Conservation (phyloP, 2,797 vertebrate species). For the Periophthalmus magnuspinnatus region DNA sequence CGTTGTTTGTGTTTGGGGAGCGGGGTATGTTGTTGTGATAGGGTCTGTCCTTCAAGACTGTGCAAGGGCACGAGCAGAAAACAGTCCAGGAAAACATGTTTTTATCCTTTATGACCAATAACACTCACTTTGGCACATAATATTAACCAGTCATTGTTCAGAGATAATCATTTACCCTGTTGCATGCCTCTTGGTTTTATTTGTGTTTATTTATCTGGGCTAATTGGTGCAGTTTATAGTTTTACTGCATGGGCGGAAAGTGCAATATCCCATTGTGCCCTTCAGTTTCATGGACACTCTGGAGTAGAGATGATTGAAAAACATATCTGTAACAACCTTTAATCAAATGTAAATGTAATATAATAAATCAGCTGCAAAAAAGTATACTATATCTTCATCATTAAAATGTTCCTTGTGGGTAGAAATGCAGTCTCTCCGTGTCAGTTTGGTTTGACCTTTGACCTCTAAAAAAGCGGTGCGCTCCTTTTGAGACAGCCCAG, state of each 20-base stretch:
- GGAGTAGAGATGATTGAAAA: background rate
- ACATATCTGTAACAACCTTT: background rate
- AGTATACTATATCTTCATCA: conserved; percentile 20
- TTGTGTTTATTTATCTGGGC: background rate
- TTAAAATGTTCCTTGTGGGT: conserved; percentile 33
- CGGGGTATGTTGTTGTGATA: conserved; percentile 23
- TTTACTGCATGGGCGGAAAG: background rate
- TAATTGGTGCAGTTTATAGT: background rate
- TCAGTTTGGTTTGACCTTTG: conserved; percentile 65
- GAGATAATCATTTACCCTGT: background rate
- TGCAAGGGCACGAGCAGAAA: conserved; percentile 30
- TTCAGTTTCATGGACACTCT: background rate
- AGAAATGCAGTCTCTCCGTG: conserved; percentile 55
- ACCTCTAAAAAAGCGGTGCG: conserved; percentile 54
- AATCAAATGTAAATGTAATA: background rate
- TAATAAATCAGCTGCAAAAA: conserved; percentile 15
- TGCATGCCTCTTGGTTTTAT: background rate
- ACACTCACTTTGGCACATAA: background rate
- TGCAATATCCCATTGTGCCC: background rate
- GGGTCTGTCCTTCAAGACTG: conserved; percentile 62
- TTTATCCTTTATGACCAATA: conserved; percentile 6
- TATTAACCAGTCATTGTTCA: background rate
- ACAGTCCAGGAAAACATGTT: conserved; percentile 15
- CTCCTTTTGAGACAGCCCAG: conserved; percentile 41
- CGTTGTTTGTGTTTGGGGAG: conserved; percentile 24